Base-by-base conservation (phyloP, 2,113 vertebrate species). In the Eonycteris spelaea region DNA sequence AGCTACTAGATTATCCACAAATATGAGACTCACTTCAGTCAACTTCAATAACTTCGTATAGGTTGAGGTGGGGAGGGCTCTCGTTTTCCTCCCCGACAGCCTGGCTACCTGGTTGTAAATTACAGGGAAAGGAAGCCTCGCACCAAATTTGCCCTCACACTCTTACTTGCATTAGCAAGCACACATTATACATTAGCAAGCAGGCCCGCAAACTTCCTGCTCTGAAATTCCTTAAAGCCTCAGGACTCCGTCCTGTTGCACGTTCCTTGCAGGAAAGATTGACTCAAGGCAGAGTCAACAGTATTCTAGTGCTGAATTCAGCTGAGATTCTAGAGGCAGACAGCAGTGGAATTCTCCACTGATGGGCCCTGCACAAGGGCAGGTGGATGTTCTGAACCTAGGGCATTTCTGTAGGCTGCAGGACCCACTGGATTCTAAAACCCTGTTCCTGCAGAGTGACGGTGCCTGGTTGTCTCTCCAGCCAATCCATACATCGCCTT, bases 41-140 rank as follows among this genome's bases (percentile, higher is more conserved):
- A 40, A 48, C 2, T 5, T 13, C 40, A 21, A 1, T 21, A 48
- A n/a, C 24, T 9, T 53, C 26, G 19, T 40, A 16, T 0, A 38
- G 11, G 28, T 7, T 26, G 61, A 28, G 67, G 74, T 43, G 10
- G 5, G 35, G 35, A 38, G 51, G 35, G 1, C n/a, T 67, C 73
- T 43, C 0, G 0, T 1, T 10, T 6, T 51, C 30, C 35, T 35
- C 15, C 16, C 33, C 55, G 13, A 8, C 1, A 19, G 6, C 24
- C 77, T 35, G 33, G 12, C 21, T 28, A 18, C 68, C 10, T 5
- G 5, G 33, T 3, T 45, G 43, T 13, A 53, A 40, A 63, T 7
- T 13, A n/a, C 28, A 40, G 22, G 1, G 38, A 55, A 45, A 65
- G 12, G 8, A 21, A 21, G 35, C 3, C 75, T 38, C 10, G 12